Evolutionary conservation across 2,797 vertebrate species (phyloP), one percentile per base, ranked within the genome.

Genomic region (Coccyzus lansbergi): DNA sequence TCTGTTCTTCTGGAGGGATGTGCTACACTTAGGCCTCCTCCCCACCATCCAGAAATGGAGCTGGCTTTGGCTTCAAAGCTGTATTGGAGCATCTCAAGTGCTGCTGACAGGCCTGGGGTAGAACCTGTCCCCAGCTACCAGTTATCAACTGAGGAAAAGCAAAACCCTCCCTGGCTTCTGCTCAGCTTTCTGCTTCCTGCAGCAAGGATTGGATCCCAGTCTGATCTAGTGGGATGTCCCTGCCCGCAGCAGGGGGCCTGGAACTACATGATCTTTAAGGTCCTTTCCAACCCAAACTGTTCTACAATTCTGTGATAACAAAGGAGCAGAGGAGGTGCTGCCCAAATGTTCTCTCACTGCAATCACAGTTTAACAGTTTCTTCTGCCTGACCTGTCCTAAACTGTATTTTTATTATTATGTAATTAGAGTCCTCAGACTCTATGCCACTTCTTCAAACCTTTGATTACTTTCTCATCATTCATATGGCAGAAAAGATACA

Each of bases 1-100:
- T 46, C 51, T 42, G 42, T 68, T 63, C 26, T 94, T 81, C 63
- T 84, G 83, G 63, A 70, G 78, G 28, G 67, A 44, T 79, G 40
- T 72, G 40, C 68, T 71, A 55, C 34, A 7, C 52, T 89, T 40
- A 82, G 48, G 63, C 78, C 56, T 76, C 20, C 40, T 31, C 26
- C 12, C 9, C 16, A 5, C 75, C 63, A 10, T 31, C 52, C 86
- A 72, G 88, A 52, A 88, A 31, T 14, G 51, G 83, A 17, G 75
- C 74, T 94, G 93, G 58, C 84, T 92, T 76, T 90, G 65, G 48
- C 70, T 64, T 77, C 44, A 58, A 56, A 81, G 60, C 74, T 71
- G 69, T 63, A 4, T 19, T 22, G 33, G 56, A 76, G 56, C 74
- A 76, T 76, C 63, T 59, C 49, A 64, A 53, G 46, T 13, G 46